Conservation (phyloP, 2,113 vertebrate species). For the Lipotes vexillifer region DNA sequence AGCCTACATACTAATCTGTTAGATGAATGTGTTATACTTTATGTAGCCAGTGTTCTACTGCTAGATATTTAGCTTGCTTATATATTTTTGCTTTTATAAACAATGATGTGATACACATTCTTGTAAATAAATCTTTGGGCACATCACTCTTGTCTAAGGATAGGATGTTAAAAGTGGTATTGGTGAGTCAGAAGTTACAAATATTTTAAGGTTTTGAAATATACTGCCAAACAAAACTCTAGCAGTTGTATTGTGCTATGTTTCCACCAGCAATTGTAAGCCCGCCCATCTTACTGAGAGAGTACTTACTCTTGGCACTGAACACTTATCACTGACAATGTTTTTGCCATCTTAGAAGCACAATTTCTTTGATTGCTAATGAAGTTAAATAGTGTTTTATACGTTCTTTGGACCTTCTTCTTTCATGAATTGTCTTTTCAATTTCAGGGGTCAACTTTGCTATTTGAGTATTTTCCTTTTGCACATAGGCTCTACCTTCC, state of each 20-base stretch:
- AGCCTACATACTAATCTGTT: not conserved
- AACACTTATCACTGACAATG: not conserved
- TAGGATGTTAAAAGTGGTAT: not conserved
- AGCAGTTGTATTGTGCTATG: not conserved
- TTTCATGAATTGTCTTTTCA: not conserved
- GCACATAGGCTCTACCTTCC: not conserved
- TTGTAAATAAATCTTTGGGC: not conserved
- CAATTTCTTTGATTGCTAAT: not conserved
- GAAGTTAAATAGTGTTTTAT: not conserved
- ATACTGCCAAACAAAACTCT: not conserved
- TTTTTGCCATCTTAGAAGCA: not conserved
- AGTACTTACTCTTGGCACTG: not conserved
- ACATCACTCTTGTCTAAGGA: not conserved
- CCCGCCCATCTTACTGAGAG: not conserved
- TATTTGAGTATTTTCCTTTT: not conserved
- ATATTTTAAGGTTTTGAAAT: not conserved
- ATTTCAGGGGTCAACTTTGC: not conserved
- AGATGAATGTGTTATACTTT: not conserved
- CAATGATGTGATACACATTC: not conserved
- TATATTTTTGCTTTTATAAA: not conserved
- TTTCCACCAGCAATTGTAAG: not conserved
- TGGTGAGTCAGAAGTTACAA: not conserved
- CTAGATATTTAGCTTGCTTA: not conserved
- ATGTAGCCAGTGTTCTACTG: not conserved
- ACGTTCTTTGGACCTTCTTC: not conserved